These are phyloP conservation scores for Machimus atricapillus DNA, from an alignment of 2,888 invertebrate genomes.

Conservation along the genomic window DNA sequence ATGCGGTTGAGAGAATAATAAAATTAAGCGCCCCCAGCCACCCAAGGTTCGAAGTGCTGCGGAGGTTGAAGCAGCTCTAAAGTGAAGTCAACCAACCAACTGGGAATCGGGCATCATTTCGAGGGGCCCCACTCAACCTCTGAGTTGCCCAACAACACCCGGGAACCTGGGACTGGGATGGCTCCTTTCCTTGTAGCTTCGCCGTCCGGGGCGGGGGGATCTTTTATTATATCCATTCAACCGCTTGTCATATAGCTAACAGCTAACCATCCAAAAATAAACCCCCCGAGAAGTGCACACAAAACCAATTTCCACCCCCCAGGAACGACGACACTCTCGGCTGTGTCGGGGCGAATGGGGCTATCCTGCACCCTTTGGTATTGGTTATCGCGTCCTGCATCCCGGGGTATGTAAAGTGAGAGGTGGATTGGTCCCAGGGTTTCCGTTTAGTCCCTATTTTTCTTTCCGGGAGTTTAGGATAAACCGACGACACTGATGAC, in stretches of 20 bases:
- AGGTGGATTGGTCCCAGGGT: neutral
- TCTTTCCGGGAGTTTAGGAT: conserved; percentile 26
- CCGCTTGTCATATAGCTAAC: conserved; percentile 32
- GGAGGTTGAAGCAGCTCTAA: neutral
- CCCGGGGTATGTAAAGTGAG: conserved; percentile 4
- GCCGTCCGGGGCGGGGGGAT: neutral
- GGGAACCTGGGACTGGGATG: neutral
- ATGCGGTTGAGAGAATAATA: conserved; percentile 2
- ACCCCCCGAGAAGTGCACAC: conserved; percentile 26
- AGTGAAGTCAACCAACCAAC: conserved; percentile 24
- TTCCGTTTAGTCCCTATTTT: conserved; percentile 30
- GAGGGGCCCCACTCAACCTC: neutral
- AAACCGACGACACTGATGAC: conserved; percentile 35
- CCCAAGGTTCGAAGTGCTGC: neutral
- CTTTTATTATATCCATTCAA: conserved; percentile 25
- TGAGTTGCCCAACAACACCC: neutral
- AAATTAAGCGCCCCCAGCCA: neutral
- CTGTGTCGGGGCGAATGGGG: neutral
- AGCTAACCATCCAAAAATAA: conserved; percentile 28
- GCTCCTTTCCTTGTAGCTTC: neutral
- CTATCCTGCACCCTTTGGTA: neutral
- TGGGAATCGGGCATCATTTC: neutral
- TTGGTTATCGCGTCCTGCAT: conserved; percentile 22
- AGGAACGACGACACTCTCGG: neutral
- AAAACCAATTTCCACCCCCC: conserved; percentile 26